Conservation (phyloP, 2,888 invertebrate species). For the Sceliomorpha sp. region DNA sequence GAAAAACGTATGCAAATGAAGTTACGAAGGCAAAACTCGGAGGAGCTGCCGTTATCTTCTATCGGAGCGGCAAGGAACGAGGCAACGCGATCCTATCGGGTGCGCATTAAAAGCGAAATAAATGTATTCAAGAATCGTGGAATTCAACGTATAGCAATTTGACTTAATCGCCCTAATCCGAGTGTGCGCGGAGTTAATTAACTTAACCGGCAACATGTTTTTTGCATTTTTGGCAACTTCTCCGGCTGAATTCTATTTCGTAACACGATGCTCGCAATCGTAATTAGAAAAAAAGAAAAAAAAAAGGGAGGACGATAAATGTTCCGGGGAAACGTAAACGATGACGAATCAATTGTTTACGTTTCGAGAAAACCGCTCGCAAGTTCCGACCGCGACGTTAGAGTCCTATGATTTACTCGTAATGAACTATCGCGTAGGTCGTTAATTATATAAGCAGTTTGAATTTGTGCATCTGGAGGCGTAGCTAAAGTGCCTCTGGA, state of each 20-base stretch:
- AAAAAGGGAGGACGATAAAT: too few relatives aligned
- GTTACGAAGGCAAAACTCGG: conserved; percentile 5
- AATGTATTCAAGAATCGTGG: conserved; percentile 71
- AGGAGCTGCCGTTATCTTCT: conserved; percentile 59
- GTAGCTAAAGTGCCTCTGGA: too few relatives aligned
- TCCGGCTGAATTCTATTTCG: conserved; percentile 10
- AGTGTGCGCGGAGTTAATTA: conserved; percentile 39
- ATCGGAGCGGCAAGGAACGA: conserved; percentile 60
- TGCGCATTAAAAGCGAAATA: conserved; percentile 72
- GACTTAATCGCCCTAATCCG: conserved; percentile 45
- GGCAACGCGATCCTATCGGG: conserved; percentile 65
- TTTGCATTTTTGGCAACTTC: conserved; percentile 28
- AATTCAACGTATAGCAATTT: conserved; percentile 67
- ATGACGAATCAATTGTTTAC: too few relatives aligned
- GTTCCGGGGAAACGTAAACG: too few relatives aligned
- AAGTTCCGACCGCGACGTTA: too few relatives aligned
- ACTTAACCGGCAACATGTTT: conserved; percentile 31
- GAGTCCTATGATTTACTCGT: too few relatives aligned
- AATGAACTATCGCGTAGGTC: too few relatives aligned
- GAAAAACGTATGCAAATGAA: conserved; percentile 7
- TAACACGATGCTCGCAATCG: conserved; percentile 6
- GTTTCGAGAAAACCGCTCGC: too few relatives aligned
- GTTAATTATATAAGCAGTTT: too few relatives aligned
- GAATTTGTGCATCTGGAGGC: too few relatives aligned
- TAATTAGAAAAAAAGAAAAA: too few relatives aligned